Conservation (phyloP, 1,140 invertebrate genomes). For the Sipha flava region DNA sequence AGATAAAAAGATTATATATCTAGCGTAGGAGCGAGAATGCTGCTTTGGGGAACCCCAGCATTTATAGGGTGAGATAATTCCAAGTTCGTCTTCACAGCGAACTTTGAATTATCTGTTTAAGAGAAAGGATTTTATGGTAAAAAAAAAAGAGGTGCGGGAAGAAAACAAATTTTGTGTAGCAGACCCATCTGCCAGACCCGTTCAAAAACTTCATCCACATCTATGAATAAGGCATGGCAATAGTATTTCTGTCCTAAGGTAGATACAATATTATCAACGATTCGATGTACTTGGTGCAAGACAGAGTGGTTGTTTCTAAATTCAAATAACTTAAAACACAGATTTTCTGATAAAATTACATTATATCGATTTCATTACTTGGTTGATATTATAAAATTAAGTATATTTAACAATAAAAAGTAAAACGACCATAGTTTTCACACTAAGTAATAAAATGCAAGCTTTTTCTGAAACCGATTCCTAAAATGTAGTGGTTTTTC, state of each 20-base stretch:
- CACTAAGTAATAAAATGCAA: too few relatives aligned
- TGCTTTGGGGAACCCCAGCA: too few relatives aligned
- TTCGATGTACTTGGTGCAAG: constrained; percentile 37
- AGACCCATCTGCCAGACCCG: constrained; percentile 42
- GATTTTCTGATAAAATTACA: too few relatives aligned
- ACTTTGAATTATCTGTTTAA: background rate
- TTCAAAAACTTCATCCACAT: constrained; percentile 38
- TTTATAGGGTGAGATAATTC: background rate
- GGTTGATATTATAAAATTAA: too few relatives aligned
- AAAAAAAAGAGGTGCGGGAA: background rate
- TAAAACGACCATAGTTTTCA: too few relatives aligned
- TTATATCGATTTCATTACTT: too few relatives aligned
- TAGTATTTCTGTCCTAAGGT: constrained; percentile 33
- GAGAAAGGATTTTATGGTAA: background rate
- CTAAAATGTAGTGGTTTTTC: too few relatives aligned
- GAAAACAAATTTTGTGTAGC: background rate
- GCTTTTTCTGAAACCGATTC: too few relatives aligned
- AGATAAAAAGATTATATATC: too few relatives aligned
- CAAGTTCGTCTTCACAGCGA: background rate
- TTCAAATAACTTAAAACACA: too few relatives aligned
- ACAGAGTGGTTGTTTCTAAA: constrained; percentile 41
- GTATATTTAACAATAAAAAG: too few relatives aligned
- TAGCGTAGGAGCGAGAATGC: too few relatives aligned
- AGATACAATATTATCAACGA: constrained; percentile 24
- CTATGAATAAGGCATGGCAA: constrained; percentile 36